Evolutionary conservation across 2,797 vertebrate species (phyloP), one percentile per base, ranked within the genome.

Genomic region (Tauraco hartlaubi): DNA sequence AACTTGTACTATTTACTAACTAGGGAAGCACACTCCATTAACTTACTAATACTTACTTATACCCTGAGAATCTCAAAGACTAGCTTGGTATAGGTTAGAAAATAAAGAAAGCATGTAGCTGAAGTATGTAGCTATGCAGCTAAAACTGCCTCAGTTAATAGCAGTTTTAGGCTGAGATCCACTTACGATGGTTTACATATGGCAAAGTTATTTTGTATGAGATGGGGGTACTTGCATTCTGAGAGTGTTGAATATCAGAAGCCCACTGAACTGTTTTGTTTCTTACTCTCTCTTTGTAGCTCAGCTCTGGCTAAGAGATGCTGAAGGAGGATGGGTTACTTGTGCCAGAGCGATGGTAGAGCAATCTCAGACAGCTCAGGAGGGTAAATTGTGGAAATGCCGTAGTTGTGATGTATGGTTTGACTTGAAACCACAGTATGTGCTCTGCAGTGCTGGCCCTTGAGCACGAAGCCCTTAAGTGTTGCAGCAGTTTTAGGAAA

Each of bases 401-500:
- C 78, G 54, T 77, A 68, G 85, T 90, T 94, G 48, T 33, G 78
- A 91, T 88, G 52, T 83, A 52, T 56, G 22, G 44, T 76, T 94
- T 94, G 85, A 88, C 81, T 74, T 95, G 71, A 94, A 94, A 92
- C 77, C 71, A 71, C 66, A 33, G 25, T 69, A 61, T 81, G 69
- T 93, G 81, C 48, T 89, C 77, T 69, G 48, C 79, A 89, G 18
- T 69, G 23, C 55, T 91, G 78, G 25, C 22, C 52, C 48, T 81
- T 39, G 31, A 94, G 52, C 63, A 31, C 35, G 80, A 81, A 76
- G 58, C 55, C 75, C 55, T 41, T 3, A 55, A 79, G 67, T 44
- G 49, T 80, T 94, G 78, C 64, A 80, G 44, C 63, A 92, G 18
- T 87, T 89, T 85, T 82, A 73, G 63, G 64, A 89, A 87, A 72